These are phyloP conservation scores for Blastomussa wellsi DNA, from an alignment of 92 coral and sea anemone species.

Conservation along the genomic window DNA sequence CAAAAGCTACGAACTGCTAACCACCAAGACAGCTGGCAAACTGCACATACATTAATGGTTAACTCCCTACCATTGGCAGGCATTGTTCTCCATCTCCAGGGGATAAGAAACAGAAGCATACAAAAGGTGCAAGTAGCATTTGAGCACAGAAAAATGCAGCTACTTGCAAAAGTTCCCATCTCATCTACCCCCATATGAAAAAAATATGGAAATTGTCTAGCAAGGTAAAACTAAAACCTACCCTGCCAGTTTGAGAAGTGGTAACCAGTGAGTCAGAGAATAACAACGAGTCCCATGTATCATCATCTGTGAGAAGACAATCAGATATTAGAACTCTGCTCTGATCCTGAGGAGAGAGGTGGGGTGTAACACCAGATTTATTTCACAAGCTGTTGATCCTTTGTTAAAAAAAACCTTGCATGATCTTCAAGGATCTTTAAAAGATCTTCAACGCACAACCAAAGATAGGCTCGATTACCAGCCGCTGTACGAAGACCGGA, in stretches of 20 bases:
- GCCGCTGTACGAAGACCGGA: too few species aligned
- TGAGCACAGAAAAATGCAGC: neutral
- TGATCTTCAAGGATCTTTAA: too few species aligned
- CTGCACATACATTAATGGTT: too few species aligned
- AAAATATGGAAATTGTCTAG: neutral
- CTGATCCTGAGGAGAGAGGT: neutral
- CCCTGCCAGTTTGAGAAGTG: slow-evolving; percentile 84
- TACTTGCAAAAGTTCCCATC: neutral
- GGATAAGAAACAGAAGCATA: neutral
- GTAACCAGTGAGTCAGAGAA: slow-evolving; percentile 79
- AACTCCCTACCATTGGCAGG: too few species aligned
- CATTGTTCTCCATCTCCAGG: too few species aligned
- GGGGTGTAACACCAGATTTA: too few species aligned
- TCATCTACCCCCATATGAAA: neutral
- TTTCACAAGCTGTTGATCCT: too few species aligned
- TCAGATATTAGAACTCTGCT: neutral
- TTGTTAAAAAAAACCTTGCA: too few species aligned
- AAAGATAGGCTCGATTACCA: too few species aligned
- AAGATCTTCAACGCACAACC: too few species aligned
- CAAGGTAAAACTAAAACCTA: slow-evolving; percentile 1
- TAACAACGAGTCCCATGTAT: slow-evolving; percentile 61
- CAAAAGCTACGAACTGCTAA: too few species aligned
- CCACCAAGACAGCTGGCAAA: too few species aligned
- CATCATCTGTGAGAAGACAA: slow-evolving; percentile 56
- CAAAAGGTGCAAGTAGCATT: neutral